Base-by-base conservation (phyloP, 2,113 vertebrate species). In the human (Homo sapiens) region DNA sequence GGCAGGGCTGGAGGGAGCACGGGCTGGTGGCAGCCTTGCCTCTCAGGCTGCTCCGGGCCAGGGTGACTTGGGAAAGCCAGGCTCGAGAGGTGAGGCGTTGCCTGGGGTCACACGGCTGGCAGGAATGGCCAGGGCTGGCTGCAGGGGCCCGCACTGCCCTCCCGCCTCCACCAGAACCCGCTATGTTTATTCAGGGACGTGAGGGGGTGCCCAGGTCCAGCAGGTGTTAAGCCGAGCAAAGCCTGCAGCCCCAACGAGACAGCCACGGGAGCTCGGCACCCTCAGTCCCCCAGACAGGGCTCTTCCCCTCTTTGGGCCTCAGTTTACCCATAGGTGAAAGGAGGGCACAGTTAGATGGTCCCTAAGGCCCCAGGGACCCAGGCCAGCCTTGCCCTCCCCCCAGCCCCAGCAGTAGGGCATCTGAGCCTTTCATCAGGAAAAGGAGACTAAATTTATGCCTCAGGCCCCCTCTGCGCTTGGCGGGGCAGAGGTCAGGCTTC, bases 401-500 rank as follows among this genome's bases (percentile, higher is more conserved):
- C 0, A 25, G 57, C 61, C 93, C 75, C 85, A 45, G 11, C 89
- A 43, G 8, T 0, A 4, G 85, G 85, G 27, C 89, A 9, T 8
- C 0, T 17, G 93, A 94, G 89, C 93, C 89, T 55, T 59, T 61
- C 66, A 79, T 79, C 97, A 96, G 98, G 98, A 98, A 97, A 16
- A 88, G 8, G 7, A 79, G 94, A 7, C 97, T 98, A 45, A 97
- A 97, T 98, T 98, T 98, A 97, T 83, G 96, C 82, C 98, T 70
- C 80, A 59, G 90, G 78, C 78, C 76, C 20, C 43, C 72, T 73
- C 72, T 35, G 84, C 59, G 25, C 81, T 55, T 80, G 96, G 98
- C 97, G 97, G 98, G 98, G 97, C 97, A 98, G 99, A 99, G 99
- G 99, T 99, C 99, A 99, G 98, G 89, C 98, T 98, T 98, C 98